phyloP scores from a whole-genome alignment of 2,797 vertebrate species.

The Myotis daubentonii region DNA sequence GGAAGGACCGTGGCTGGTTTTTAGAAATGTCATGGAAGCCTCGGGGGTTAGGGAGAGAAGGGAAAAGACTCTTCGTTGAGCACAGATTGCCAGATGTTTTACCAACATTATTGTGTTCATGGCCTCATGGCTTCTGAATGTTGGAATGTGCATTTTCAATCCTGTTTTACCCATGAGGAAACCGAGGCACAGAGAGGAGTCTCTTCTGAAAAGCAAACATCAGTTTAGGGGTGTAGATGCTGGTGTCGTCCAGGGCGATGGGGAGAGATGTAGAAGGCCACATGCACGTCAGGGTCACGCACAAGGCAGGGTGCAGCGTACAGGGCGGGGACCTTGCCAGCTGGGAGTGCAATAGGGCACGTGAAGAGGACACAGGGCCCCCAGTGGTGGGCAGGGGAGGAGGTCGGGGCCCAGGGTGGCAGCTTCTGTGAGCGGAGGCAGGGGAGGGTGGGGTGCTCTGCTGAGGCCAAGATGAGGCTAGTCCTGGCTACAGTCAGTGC shows the following conservation, averaged over 20 bases:
- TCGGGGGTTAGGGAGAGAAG: background rate
- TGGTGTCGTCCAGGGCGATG: rapidly evolving
- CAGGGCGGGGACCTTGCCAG: background rate
- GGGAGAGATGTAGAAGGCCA: background rate
- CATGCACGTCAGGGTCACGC: background rate
- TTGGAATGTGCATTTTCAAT: background rate
- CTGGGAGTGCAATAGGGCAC: background rate
- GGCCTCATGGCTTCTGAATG: background rate
- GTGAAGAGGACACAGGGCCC: background rate
- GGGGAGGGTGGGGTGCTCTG: background rate
- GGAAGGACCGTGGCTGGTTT: background rate
- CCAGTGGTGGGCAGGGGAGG: background rate
- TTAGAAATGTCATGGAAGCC: background rate
- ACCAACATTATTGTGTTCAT: background rate
- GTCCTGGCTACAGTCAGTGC: background rate
- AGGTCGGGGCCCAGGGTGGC: background rate
- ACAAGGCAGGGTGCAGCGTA: rapidly evolving
- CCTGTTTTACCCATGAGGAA: background rate
- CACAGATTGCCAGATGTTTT: background rate
- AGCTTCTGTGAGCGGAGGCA: background rate
- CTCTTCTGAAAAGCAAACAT: background rate
- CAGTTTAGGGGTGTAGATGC: background rate
- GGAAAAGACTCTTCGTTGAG: background rate
- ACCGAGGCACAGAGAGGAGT: background rate
- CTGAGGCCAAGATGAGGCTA: background rate